These are phyloP conservation scores for Ips typographus DNA, from an alignment of 1,140 invertebrate genomes.

Conservation along the genomic window DNA sequence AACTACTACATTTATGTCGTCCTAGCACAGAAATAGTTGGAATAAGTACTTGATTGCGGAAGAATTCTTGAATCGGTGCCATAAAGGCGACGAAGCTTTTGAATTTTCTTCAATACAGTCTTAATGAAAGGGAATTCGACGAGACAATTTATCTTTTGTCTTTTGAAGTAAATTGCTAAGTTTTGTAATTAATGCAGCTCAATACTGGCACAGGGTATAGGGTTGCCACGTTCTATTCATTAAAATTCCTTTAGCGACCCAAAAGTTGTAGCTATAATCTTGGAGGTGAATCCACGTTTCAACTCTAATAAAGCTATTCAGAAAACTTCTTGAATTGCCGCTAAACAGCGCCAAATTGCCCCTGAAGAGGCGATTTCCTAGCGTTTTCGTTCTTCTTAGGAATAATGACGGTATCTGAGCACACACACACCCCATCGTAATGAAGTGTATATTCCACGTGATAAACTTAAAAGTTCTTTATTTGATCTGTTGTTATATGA, in stretches of 20 bases:
- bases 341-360: constrained; percentile 2
- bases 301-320: constrained; percentile 3
- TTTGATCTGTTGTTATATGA: not conserved
- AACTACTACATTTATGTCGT: constrained; percentile 2
- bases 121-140: not conserved
- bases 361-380: not conserved
- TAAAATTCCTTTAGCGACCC: constrained; percentile 1
- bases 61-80: not conserved
- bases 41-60: constrained; percentile 5
- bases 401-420: not conserved
- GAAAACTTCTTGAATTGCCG: constrained; percentile 4
- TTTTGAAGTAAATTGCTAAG: constrained; percentile 1
- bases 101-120: not conserved
- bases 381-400: not conserved
- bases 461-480: too few species aligned
- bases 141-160: not conserved
- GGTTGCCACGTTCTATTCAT: constrained; percentile 5
- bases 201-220: not conserved
- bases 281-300: constrained; percentile 2
- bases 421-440: too few species aligned
- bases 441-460: too few species aligned
- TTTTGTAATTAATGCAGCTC: not conserved
- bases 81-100: not conserved
- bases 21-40: constrained; percentile 2
- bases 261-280: constrained; percentile 4